Conservation (phyloP, 2,888 invertebrate species). For the Melanophora roralis region DNA sequence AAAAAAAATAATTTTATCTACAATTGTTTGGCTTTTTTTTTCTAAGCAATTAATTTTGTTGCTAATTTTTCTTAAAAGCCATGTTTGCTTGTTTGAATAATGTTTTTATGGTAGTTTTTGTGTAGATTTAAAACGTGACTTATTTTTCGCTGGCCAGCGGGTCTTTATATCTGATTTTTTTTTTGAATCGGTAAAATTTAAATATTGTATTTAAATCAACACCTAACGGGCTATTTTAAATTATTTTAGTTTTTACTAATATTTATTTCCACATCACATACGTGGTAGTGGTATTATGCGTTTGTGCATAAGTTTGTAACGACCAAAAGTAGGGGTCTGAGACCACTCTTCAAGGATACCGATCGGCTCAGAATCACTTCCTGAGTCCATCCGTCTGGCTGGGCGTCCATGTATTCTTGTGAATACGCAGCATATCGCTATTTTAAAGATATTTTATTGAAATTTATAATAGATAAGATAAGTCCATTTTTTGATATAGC, state of each 20-base stretch:
- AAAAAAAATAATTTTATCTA: conserved; percentile 11
- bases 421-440: too few species aligned
- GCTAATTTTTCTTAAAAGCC: not conserved
- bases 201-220: conserved; percentile 32
- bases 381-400: too few species aligned
- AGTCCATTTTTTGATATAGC: too few species aligned
- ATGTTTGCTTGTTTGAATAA: not conserved
- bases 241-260: not conserved
- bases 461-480: too few species aligned
- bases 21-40: conserved; percentile 42
- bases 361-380: too few species aligned
- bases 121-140: conserved; percentile 44
- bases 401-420: too few species aligned
- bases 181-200: not conserved
- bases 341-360: too few species aligned
- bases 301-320: too few species aligned
- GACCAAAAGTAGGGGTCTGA: too few species aligned
- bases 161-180: not conserved
- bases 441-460: too few species aligned
- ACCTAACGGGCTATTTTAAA: not conserved
- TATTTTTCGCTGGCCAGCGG: not conserved
- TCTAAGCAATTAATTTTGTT: conserved; percentile 30
- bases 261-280: too few species aligned
- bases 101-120: not conserved
- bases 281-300: too few species aligned